Percentiles rank a stretch among this genome's conserved stretches.
Conservation (phyloP, 2,113 vertebrate species). For the Tonatia bakeri region DNA sequence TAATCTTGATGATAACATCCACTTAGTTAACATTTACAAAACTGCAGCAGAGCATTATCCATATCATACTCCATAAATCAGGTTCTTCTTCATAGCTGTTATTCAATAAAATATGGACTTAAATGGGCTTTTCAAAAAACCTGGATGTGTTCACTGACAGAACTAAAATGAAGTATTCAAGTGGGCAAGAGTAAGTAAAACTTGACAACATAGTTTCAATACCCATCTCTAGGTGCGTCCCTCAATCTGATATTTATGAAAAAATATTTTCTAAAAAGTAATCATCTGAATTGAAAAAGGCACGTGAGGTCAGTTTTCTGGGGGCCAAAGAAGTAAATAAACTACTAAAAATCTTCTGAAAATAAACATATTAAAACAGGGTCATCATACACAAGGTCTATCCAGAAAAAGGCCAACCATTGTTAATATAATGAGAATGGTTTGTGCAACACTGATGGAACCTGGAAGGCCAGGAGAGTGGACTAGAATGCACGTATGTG, state of each 20-base stretch:
- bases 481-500: no score
- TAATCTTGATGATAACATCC: neutral
- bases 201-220: neutral
- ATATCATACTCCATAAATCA: neutral
- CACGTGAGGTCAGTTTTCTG: neutral
- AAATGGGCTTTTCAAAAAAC: neutral
- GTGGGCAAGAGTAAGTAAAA: neutral
- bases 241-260: neutral
- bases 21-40: neutral
- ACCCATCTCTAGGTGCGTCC: neutral
- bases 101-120: slow-evolving; percentile 27
- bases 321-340: neutral
- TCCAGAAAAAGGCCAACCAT: no score
- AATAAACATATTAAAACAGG: slow-evolving; percentile 4
- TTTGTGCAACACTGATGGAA: no score
- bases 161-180: neutral
- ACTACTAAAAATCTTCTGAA: neutral
- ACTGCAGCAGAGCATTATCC: neutral
- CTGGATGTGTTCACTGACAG: neutral
- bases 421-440: no score
- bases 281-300: slow-evolving; percentile 15
- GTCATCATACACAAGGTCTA: neutral
- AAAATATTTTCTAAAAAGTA: slow-evolving; percentile 19
- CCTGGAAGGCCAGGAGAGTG: no score
- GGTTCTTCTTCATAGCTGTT: neutral